Base-by-base conservation (phyloP, 2,797 vertebrate genomes). In the Denticeps clupeoides region DNA sequence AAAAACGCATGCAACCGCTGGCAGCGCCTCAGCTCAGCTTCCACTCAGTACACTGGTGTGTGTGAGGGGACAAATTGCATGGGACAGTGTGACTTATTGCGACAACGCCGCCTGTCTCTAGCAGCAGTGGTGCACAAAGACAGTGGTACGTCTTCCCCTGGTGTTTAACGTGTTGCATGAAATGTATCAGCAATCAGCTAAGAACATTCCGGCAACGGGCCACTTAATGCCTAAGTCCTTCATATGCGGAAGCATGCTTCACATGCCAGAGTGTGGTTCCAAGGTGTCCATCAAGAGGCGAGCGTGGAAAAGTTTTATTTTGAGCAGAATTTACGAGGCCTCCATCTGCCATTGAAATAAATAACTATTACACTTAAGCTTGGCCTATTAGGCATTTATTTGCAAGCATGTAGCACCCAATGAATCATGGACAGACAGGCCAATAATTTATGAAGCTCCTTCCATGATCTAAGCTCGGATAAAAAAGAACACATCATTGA, bases 341-440 rank as follows among this genome's bases (percentile, higher is more conserved):
- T 59, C 58, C 71, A 67, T 67, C 65, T 74, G 71, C 62, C 60
- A 54, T 69, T 64, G 71, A 75, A 69, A 60, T 81, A 74, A 77
- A 77, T 75, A 71, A 79, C 70, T 72, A 78, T 78, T 78, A 81
- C 75, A 75, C 69, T 64, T 75, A 71, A 75, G 75, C 74, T 74
- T 60, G 41, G 62, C 59, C 73, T 72, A 81, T 80, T 80, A 79
- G 68, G 70, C 64, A 80, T 65, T 81, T 77, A 81, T 76, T 75
- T 63, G 56, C 55, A 73, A 71, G 71, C 63, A 82, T 83, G 78
- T 82, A 69, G 73, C 83, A 83, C 79, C 78, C 75, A 73, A 74
- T 79, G 81, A 71, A 81, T 82, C 80, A 85, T 67, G 56, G 65
- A 44, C 67, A 63, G 47, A 58, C 49, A 49, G 23, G 18, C 26